Percentiles rank a stretch among this genome's conserved stretches.
Evolutionary conservation across 2,113 vertebrate genomes (phyloP).

Genomic region (Rhea americana): DNA sequence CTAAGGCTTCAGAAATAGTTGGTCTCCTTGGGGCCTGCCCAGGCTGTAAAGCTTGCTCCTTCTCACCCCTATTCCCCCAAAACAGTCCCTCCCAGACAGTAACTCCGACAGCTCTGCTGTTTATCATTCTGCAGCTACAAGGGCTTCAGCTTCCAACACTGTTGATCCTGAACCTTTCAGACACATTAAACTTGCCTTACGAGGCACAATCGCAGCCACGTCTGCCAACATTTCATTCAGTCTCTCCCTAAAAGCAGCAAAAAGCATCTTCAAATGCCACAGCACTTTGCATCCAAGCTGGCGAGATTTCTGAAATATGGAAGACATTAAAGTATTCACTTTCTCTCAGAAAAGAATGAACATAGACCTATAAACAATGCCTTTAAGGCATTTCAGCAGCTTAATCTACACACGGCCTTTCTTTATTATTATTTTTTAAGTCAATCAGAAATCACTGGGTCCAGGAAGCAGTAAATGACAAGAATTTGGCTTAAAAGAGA

Average conservation of each 20-base stretch:
- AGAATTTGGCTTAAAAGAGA: slow-evolving; percentile 62
- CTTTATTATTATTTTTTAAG: slow-evolving; percentile 33
- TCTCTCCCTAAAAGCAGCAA: slow-evolving; percentile 51
- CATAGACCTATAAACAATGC: slow-evolving; percentile 66
- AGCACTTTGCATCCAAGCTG: slow-evolving; percentile 23
- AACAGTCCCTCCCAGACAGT: accelerated
- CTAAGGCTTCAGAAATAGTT: background rate
- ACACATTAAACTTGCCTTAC: background rate
- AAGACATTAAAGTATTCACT: slow-evolving; percentile 75
- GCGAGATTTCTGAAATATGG: slow-evolving; percentile 72
- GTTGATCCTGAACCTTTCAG: background rate
- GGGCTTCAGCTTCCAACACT: background rate
- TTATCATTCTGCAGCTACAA: background rate
- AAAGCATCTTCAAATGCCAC: slow-evolving; percentile 56
- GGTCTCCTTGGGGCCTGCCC: background rate
- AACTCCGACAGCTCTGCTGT: background rate
- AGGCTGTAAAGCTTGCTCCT: background rate
- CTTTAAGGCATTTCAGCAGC: slow-evolving; percentile 72
- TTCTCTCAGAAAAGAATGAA: slow-evolving; percentile 70
- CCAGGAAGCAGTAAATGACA: slow-evolving; percentile 71
- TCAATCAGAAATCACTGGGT: slow-evolving; percentile 51
- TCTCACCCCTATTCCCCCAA: background rate
- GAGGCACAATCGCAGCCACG: background rate
- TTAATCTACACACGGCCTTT: slow-evolving; percentile 38
- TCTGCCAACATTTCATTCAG: background rate